Percentiles rank a stretch among this genome's conserved stretches.
These are phyloP conservation scores for Rhopalosiphum padi DNA, from an alignment of 1,140 invertebrate species.

Conservation along the genomic window DNA sequence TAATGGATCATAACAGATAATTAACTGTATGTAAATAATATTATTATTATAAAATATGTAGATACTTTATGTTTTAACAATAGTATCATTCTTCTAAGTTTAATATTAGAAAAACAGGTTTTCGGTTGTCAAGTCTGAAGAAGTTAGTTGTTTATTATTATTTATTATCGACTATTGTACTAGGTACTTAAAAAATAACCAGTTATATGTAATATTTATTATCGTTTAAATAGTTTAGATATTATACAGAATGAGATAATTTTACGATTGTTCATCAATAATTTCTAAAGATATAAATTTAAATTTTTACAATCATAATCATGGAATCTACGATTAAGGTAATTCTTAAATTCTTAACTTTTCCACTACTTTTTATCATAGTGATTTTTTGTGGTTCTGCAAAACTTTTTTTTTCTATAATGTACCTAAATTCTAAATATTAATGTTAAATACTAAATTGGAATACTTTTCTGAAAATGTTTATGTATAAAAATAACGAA, in stretches of 20 bases:
- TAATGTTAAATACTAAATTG: too few relatives aligned
- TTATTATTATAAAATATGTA: neutral
- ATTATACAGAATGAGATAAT: neutral
- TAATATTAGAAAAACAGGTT: neutral
- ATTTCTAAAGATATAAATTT: neutral
- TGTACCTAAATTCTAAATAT: too few relatives aligned
- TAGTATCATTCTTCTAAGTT: neutral
- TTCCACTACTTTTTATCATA: too few relatives aligned
- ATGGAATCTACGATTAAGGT: neutral
- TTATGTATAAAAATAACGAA: too few relatives aligned
- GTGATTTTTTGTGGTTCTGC: too few relatives aligned
- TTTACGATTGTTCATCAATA: neutral
- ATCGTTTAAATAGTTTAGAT: neutral
- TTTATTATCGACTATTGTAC: neutral
- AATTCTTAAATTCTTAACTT: too few relatives aligned
- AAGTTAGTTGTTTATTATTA: neutral
- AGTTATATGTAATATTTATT: neutral
- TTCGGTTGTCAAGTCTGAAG: neutral
- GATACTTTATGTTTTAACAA: neutral
- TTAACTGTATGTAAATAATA: slow-evolving; percentile 4
- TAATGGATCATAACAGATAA: neutral
- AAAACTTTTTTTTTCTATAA: too few relatives aligned
- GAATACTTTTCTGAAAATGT: too few relatives aligned
- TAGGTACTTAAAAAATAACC: neutral
- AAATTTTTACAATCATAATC: neutral